Conservation (phyloP, 2,113 vertebrate species). For the Anoplopoma fimbria region DNA sequence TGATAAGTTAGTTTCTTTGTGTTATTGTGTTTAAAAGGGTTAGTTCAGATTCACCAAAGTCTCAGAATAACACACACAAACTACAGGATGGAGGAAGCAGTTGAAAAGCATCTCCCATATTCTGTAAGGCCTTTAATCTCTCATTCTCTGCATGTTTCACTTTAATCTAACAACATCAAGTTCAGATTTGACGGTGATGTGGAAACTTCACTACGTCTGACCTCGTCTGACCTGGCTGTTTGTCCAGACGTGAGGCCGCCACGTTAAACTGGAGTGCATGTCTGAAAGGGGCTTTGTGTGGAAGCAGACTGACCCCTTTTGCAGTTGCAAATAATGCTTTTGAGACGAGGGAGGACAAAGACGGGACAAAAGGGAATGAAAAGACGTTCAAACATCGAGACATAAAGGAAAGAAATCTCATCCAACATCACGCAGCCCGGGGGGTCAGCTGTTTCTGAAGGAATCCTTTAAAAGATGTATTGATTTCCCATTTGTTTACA, state of each 20-base stretch:
- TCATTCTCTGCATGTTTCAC: not conserved
- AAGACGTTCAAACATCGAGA: not conserved
- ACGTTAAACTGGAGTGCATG: too few relatives aligned
- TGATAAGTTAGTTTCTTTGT: too few relatives aligned
- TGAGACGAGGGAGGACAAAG: not conserved
- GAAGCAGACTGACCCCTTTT: not conserved
- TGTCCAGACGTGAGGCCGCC: too few relatives aligned
- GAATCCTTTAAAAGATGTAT: constrained; percentile 35
- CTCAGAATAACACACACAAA: too few relatives aligned
- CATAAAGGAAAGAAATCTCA: not conserved
- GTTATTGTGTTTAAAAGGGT: too few relatives aligned
- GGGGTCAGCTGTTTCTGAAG: constrained; percentile 8
- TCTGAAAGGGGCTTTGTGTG: not conserved
- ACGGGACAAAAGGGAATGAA: not conserved
- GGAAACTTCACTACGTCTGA: not conserved
- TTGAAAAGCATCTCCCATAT: too few relatives aligned
- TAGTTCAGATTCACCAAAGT: too few relatives aligned
- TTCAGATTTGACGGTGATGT: not conserved
- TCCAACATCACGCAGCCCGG: not conserved
- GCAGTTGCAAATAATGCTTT: not conserved
- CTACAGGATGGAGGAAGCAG: too few relatives aligned
- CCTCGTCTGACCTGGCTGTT: too few relatives aligned
- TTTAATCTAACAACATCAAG: not conserved
- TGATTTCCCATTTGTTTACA: constrained; percentile 42
- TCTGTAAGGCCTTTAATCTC: too few relatives aligned